These are phyloP conservation scores for Cichladusa arquata DNA, from an alignment of 2,113 vertebrate genomes.

Conservation along the genomic window DNA sequence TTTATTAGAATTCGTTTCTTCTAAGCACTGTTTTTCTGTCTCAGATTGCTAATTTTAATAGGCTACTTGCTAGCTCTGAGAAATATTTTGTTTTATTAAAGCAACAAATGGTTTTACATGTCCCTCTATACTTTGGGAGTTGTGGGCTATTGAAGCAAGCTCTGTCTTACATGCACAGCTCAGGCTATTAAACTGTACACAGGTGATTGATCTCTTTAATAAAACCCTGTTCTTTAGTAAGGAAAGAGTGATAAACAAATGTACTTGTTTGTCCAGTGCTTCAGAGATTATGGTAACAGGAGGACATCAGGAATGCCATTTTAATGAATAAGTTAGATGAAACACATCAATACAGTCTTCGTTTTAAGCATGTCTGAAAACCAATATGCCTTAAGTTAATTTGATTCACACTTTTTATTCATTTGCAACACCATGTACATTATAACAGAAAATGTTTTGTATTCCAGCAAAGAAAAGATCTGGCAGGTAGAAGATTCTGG, in stretches of 20 bases:
- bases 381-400: slow-evolving; percentile 66
- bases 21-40: slow-evolving; percentile 39
- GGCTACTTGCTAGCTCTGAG: slow-evolving; percentile 8
- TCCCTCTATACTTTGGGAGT: slow-evolving; percentile 55
- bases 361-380: slow-evolving; percentile 51
- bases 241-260: slow-evolving; percentile 81
- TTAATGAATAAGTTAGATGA: slow-evolving; percentile 79
- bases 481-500: slow-evolving; percentile 47
- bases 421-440: slow-evolving; percentile 54
- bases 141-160: slow-evolving; percentile 53
- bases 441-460: slow-evolving; percentile 56
- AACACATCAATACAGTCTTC: slow-evolving; percentile 74
- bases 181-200: slow-evolving; percentile 73
- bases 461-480: not conserved
- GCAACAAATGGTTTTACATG: slow-evolving; percentile 55
- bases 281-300: slow-evolving; percentile 70
- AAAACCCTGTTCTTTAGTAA: slow-evolving; percentile 77
- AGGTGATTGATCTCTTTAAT: slow-evolving; percentile 86
- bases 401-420: slow-evolving; percentile 68
- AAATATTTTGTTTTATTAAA: slow-evolving; percentile 58
- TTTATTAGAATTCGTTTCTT: slow-evolving; percentile 31
- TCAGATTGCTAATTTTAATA: slow-evolving; percentile 53
- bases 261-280: slow-evolving; percentile 75
- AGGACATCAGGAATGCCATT: slow-evolving; percentile 66
- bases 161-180: slow-evolving; percentile 41